Conservation (phyloP, 1,140 invertebrate genomes). For the Phymastichus coffea region DNA sequence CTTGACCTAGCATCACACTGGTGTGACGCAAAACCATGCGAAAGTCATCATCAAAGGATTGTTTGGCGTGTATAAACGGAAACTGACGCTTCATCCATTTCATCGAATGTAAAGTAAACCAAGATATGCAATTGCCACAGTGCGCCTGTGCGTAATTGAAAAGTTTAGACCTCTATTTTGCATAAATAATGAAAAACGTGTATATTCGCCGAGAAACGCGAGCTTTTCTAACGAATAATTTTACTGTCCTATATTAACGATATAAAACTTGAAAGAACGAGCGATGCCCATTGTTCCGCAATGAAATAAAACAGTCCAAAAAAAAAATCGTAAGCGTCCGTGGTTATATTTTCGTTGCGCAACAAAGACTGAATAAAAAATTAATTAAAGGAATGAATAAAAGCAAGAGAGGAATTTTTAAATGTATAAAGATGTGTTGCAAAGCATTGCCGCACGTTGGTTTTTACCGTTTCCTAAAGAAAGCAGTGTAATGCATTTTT, state of each 20-base stretch:
- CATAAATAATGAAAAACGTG: no score
- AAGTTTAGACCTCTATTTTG: constrained; percentile 24
- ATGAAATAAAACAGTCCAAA: not conserved
- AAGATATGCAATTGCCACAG: not conserved
- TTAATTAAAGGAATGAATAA: not conserved
- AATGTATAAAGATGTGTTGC: not conserved
- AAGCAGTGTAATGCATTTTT: not conserved
- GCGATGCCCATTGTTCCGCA: not conserved
- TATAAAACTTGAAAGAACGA: not conserved
- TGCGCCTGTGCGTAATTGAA: not conserved
- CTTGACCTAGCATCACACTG: not conserved
- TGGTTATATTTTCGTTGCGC: constrained; percentile 15
- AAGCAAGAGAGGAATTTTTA: not conserved
- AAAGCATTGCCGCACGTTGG: not conserved
- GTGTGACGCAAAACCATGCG: constrained; percentile 1
- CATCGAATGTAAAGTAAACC: no score
- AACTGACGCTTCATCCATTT: no score
- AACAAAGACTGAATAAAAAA: constrained; percentile 22
- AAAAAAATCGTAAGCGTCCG: not conserved
- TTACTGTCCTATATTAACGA: constrained; percentile 1
- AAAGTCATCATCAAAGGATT: constrained; percentile 2
- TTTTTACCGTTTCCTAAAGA: not conserved
- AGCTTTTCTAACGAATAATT: constrained; percentile 24
- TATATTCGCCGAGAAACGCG: constrained; percentile 17
- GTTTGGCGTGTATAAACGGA: not conserved